Evolutionary conservation across 2,797 vertebrate species (phyloP).

Genomic region (Atherinosoma microstoma): DNA sequence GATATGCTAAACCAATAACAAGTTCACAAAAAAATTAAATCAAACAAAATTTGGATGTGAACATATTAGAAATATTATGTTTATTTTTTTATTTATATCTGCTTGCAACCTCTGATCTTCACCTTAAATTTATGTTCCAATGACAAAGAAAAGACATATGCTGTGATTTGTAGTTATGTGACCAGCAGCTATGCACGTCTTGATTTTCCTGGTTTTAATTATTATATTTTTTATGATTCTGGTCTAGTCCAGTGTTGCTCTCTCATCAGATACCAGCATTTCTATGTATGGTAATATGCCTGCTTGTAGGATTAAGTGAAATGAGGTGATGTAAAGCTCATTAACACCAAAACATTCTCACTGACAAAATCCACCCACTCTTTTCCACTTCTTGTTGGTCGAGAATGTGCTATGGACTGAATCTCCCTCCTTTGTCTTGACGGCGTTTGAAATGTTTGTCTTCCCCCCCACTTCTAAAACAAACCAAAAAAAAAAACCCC

Average conservation of each 20-base stretch:
- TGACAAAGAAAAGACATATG: constrained; percentile 2
- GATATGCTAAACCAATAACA: background rate
- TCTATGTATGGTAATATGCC: constrained; percentile 40
- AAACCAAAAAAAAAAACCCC: background rate
- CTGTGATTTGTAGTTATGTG: constrained; percentile 38
- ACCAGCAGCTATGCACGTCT: constrained; percentile 54
- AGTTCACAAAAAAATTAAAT: background rate
- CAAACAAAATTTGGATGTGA: background rate
- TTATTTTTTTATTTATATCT: background rate
- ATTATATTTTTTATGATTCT: constrained; percentile 6
- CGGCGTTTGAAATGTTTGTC: constrained; percentile 81
- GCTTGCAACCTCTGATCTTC: constrained; percentile 1
- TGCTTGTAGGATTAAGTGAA: constrained; percentile 45
- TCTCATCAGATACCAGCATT: constrained; percentile 32
- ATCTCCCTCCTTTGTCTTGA: constrained; percentile 86
- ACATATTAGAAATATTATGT: background rate
- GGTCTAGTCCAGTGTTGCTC: constrained; percentile 2
- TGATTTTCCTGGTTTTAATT: constrained; percentile 43
- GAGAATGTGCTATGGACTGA: constrained; percentile 84
- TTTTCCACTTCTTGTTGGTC: constrained; percentile 76
- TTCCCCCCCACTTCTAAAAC: constrained; percentile 76
- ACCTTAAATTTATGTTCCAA: constrained; percentile 1
- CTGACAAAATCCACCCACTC: constrained; percentile 76
- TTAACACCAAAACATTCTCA: constrained; percentile 43
- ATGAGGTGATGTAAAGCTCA: constrained; percentile 51